These are phyloP conservation scores for Callipepla squamata DNA, from an alignment of 2,113 vertebrate species.

Conservation along the genomic window DNA sequence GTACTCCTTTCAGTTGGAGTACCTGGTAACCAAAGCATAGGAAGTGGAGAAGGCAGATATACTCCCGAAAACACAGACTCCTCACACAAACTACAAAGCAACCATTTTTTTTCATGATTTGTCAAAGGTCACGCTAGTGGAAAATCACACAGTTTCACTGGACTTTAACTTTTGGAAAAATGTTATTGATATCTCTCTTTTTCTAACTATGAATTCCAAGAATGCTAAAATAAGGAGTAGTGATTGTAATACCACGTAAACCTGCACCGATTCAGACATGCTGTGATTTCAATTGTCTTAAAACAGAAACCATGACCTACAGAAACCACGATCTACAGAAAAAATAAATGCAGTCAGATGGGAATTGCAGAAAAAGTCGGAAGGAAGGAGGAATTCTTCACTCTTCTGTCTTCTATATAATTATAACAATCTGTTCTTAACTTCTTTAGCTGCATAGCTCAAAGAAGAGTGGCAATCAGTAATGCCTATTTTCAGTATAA, in stretches of 20 bases:
- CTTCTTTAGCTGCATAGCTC: background rate
- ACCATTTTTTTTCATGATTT: background rate
- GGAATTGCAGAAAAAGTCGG: background rate
- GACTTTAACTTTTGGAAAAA: background rate
- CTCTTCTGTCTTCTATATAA: background rate
- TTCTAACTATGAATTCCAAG: background rate
- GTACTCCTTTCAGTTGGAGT: background rate
- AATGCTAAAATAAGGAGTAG: background rate
- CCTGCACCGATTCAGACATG: background rate
- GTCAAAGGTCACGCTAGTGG: background rate
- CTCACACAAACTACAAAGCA: background rate
- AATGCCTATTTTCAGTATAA: slow-evolving; percentile 24
- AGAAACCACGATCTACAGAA: background rate
- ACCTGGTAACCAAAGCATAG: background rate
- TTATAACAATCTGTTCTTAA: background rate
- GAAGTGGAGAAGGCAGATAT: background rate
- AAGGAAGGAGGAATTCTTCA: background rate
- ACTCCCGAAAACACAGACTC: fast-evolving
- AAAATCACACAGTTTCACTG: background rate
- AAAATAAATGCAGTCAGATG: background rate
- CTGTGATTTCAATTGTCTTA: background rate
- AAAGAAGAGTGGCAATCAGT: slow-evolving; percentile 31
- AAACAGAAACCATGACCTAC: background rate
- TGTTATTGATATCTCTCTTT: fast-evolving
- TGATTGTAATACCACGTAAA: background rate